phyloP scores from a whole-genome alignment of 2,888 invertebrate species.

The Hemicrepidius hirtus region DNA sequence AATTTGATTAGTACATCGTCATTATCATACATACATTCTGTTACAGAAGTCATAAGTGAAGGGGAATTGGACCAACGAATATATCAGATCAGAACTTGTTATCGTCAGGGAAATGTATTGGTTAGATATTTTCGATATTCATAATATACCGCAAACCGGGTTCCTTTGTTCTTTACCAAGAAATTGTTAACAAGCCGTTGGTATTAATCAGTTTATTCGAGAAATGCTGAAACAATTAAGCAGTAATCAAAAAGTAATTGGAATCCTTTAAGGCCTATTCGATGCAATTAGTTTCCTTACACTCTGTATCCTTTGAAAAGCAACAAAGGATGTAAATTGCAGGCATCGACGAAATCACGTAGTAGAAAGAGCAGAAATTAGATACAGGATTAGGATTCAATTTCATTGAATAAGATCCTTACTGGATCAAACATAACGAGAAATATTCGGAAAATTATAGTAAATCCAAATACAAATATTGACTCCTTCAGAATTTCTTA shows the following conservation, averaged over 20 bases:
- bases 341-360: neutral
- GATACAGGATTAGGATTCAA: neutral
- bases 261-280: neutral
- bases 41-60: no score
- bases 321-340: neutral
- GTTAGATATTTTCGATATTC: no score
- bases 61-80: no score
- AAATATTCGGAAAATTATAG: no score
- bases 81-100: no score
- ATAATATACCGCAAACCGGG: neutral
- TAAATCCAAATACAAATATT: no score
- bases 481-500: no score
- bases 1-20: no score
- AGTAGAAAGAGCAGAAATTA: neutral
- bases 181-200: neutral
- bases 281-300: neutral
- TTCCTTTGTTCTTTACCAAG: neutral
- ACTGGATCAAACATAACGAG: neutral
- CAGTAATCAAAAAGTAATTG: conserved; percentile 3
- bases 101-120: no score
- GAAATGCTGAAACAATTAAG: neutral
- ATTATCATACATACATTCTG: no score
- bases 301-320: neutral
- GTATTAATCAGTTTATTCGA: neutral
- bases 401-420: neutral